A percentile compares a stretch with the other conserved stretches of the same genome.
Conservation (phyloP, 2,797 vertebrate species). For the Bradypus variegatus region DNA sequence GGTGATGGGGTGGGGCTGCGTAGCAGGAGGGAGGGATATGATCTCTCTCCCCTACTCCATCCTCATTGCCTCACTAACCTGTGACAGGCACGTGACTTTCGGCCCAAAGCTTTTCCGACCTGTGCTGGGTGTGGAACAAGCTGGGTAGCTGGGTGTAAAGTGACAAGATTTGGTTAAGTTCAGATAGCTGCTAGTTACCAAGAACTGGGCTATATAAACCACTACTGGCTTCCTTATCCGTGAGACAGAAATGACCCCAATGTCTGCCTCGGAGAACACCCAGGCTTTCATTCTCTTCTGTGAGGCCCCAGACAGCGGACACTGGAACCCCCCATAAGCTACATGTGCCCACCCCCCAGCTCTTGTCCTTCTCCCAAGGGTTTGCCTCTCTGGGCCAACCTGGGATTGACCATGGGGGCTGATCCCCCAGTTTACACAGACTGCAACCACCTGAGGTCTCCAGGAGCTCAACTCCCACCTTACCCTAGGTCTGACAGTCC, state of each 20-base stretch:
- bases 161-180: constrained; percentile 18
- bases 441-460: not conserved
- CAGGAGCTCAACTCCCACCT: not conserved
- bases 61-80: not conserved
- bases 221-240: not conserved
- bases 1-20: not conserved
- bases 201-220: not conserved
- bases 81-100: not conserved
- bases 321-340: not conserved
- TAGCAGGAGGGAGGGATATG: not conserved
- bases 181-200: not conserved
- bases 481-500: not conserved
- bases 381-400: not conserved
- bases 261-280: not conserved
- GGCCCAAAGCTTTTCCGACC: not conserved
- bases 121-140: not conserved
- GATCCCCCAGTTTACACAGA: not conserved
- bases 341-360: not conserved
- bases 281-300: not conserved
- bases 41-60: not conserved
- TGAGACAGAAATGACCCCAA: not conserved
- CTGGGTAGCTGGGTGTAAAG: not conserved
- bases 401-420: not conserved
- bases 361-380: not conserved
- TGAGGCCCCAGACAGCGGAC: not conserved